phyloP scores from a whole-genome alignment of 2,888 invertebrate species.

The Boloria euphrosyne region DNA sequence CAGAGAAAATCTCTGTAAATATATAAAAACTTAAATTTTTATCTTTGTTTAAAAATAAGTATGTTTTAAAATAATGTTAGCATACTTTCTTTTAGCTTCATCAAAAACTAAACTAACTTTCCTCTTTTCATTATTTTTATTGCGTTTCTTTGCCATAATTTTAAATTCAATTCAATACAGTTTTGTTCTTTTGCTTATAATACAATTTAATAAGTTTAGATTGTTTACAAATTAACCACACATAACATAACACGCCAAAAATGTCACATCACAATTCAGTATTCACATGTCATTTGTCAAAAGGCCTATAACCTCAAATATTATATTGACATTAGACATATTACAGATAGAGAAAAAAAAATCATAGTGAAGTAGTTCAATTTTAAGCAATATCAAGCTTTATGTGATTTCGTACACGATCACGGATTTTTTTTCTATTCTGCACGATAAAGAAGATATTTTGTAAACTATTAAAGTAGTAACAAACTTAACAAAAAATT shows the following conservation, averaged over 20 bases:
- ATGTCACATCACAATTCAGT: too few species aligned
- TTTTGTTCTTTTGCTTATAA: too few species aligned
- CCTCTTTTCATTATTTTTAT: slow-evolving; percentile 59
- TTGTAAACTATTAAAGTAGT: too few species aligned
- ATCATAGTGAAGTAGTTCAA: too few species aligned
- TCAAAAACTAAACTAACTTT: slow-evolving; percentile 72
- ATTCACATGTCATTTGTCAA: too few species aligned
- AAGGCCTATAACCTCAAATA: slow-evolving; percentile 19
- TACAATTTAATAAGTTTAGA: neutral
- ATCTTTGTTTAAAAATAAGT: neutral
- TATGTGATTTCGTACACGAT: too few species aligned
- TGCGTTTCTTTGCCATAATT: slow-evolving; percentile 67
- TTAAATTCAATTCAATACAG: neutral
- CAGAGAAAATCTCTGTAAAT: slow-evolving; percentile 88
- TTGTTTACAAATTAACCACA: neutral
- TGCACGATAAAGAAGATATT: too few species aligned
- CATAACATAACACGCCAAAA: neutral
- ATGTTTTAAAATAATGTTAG: slow-evolving; percentile 17
- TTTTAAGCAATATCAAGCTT: too few species aligned
- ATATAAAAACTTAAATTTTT: neutral
- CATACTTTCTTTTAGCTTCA: slow-evolving; percentile 71
- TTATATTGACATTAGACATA: neutral
- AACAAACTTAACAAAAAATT: too few species aligned
- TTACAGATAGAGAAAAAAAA: too few species aligned
- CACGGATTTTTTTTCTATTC: too few species aligned